Conservation (phyloP, 2,113 vertebrate species). For the Spizaetus ornatus region DNA sequence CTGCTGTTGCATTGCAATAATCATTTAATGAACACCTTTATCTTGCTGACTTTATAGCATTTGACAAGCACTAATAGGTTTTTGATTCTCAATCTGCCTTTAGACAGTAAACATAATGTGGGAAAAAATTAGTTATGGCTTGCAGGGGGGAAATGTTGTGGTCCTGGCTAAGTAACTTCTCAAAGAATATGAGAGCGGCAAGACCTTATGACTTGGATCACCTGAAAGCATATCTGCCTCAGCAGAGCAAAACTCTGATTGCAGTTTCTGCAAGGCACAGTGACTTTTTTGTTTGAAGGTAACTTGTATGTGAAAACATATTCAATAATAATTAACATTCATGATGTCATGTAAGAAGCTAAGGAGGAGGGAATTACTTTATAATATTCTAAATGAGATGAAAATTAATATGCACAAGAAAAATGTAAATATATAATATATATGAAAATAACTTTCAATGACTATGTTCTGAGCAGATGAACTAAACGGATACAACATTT, state of each 20-base stretch:
- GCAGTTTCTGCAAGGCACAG: not conserved
- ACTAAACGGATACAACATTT: not conserved
- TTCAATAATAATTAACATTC: not conserved
- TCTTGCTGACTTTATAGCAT: not conserved
- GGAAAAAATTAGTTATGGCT: not conserved
- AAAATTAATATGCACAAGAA: not conserved
- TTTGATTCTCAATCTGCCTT: not conserved
- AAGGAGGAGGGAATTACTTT: not conserved
- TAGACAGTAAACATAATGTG: not conserved
- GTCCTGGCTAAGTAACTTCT: not conserved
- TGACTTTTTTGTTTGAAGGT: not conserved
- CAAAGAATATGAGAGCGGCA: not conserved
- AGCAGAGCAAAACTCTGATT: not conserved
- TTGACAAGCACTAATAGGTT: not conserved
- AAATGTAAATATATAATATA: not conserved
- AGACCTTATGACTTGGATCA: not conserved
- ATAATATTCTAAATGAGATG: not conserved
- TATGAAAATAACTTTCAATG: not conserved
- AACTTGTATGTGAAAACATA: not conserved
- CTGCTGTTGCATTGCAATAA: not conserved
- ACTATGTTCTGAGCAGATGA: not conserved
- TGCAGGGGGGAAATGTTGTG: not conserved
- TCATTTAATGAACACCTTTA: not conserved
- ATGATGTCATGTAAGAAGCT: not conserved
- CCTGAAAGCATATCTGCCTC: not conserved